Percentiles rank a stretch among this genome's conserved stretches.
Conservation (phyloP, 2,113 vertebrate genomes). For the Bubo bubo region DNA sequence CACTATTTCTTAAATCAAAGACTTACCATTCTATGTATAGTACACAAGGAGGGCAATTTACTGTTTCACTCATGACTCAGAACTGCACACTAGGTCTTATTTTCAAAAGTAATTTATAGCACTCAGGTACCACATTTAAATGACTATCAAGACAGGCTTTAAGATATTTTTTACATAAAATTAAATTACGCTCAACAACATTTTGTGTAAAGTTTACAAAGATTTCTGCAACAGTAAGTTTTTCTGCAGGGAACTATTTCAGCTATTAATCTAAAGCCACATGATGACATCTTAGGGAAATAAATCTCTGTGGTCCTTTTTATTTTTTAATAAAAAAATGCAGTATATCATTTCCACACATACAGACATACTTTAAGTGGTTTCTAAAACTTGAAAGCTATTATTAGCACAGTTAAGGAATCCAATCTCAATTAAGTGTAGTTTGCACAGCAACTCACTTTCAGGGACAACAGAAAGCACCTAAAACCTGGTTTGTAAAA, state of each 20-base stretch:
- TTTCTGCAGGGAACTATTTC: background rate
- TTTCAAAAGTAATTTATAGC: background rate
- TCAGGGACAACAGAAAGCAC: background rate
- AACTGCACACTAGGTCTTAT: background rate
- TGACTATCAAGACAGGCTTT: background rate
- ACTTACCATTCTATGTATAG: background rate
- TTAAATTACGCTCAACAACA: background rate
- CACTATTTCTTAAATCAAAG: background rate
- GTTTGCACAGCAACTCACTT: background rate
- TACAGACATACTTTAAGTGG: background rate
- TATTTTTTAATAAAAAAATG: background rate
- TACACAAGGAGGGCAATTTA: accelerated
- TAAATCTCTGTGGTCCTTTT: background rate
- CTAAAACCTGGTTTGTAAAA: background rate
- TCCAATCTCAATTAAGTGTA: background rate
- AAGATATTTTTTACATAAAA: background rate
- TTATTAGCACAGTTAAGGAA: background rate
- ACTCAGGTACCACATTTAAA: background rate
- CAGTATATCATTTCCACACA: background rate
- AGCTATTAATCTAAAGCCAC: background rate
- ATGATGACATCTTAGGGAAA: background rate
- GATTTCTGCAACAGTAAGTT: background rate
- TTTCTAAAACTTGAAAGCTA: background rate
- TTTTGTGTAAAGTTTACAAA: background rate
- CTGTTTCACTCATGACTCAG: background rate